phyloP scores from a whole-genome alignment of 2,797 vertebrate species.

The Brotogeris chrysoptera region DNA sequence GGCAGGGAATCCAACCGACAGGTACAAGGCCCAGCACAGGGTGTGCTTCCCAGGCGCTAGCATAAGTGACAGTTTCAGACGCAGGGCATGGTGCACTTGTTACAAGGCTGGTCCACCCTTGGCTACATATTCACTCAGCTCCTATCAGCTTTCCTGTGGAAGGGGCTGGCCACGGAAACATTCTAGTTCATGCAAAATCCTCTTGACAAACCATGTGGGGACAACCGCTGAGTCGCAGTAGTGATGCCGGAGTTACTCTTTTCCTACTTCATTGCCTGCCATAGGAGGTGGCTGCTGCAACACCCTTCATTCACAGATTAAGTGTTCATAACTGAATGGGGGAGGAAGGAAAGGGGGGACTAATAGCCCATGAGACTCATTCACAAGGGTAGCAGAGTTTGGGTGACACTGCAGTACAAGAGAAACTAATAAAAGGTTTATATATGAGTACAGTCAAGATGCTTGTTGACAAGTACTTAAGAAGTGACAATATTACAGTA shows the following conservation, averaged over 20 bases:
- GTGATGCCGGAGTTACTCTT: background rate
- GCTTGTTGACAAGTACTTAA: background rate
- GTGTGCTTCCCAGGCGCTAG: fast-evolving
- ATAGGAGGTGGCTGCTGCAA: background rate
- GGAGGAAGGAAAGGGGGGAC: background rate
- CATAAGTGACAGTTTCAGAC: background rate
- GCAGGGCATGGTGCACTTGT: fast-evolving
- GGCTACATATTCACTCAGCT: background rate
- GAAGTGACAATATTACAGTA: background rate
- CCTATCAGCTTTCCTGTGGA: fast-evolving
- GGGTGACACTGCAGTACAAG: background rate
- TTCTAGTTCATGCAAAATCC: background rate
- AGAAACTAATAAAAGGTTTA: background rate
- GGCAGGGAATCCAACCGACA: background rate
- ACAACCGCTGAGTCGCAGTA: background rate
- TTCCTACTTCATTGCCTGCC: background rate
- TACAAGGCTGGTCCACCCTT: background rate
- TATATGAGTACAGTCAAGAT: background rate
- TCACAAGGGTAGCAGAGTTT: background rate
- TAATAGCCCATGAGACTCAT: background rate
- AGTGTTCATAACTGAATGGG: fast-evolving
- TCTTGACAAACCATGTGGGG: fast-evolving
- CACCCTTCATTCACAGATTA: background rate
- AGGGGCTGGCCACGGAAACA: background rate
- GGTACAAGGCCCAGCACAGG: fast-evolving